A percentile compares a stretch with the other conserved stretches of the same genome.
Evolutionary conservation across 2,797 vertebrate species (phyloP).

Genomic region (Philypnodon macrostomus): DNA sequence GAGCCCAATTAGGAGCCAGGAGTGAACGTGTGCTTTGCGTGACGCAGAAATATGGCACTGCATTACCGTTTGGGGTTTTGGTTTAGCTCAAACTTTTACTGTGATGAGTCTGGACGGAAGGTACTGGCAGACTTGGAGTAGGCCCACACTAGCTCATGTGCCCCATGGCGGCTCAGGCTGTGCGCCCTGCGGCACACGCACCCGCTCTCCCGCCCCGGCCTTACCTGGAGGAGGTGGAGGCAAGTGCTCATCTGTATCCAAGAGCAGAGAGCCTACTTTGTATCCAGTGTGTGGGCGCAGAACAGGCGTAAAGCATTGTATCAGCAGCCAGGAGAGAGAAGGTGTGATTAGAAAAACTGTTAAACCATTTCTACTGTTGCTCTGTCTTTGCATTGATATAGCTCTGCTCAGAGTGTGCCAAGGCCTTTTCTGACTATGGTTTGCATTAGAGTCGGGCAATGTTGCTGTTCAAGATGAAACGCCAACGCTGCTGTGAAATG

Average conservation of each 20-base stretch:
- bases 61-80: slow-evolving; percentile 22
- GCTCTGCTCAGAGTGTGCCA: slow-evolving; percentile 14
- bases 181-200: slow-evolving; percentile 30
- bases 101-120: neutral
- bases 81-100: neutral
- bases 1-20: slow-evolving; percentile 27
- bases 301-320: slow-evolving; percentile 55
- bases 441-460: slow-evolving; percentile 41
- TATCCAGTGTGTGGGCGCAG: slow-evolving; percentile 56
- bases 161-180: slow-evolving; percentile 22
- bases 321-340: slow-evolving; percentile 33
- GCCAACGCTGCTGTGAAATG: slow-evolving; percentile 42
- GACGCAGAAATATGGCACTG: slow-evolving; percentile 56
- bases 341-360: slow-evolving; percentile 32
- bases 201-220: slow-evolving; percentile 36
- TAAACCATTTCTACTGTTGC: slow-evolving; percentile 9
- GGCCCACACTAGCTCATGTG: slow-evolving; percentile 9
- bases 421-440: slow-evolving; percentile 34
- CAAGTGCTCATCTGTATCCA: slow-evolving; percentile 48
- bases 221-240: slow-evolving; percentile 57
- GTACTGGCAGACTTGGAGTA: neutral
- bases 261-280: slow-evolving; percentile 43
- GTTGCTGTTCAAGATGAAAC: slow-evolving; percentile 31
- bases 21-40: slow-evolving; percentile 35
- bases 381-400: slow-evolving; percentile 2